Evolutionary conservation across 2,113 vertebrate genomes (phyloP), one percentile per base, ranked within the genome.

Genomic region (Anser cygnoides): DNA sequence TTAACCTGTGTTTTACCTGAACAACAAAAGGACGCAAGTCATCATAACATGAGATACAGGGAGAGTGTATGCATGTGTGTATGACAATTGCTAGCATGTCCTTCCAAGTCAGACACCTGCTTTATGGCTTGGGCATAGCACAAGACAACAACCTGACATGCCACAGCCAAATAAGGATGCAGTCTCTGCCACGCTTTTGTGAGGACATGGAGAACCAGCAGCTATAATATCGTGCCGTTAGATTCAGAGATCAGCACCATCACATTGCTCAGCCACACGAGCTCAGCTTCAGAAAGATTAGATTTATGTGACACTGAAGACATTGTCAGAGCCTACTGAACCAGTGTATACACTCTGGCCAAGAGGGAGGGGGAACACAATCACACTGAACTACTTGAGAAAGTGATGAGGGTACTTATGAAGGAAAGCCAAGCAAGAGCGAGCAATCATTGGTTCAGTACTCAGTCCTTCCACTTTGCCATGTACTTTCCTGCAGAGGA

Each of bases 41-140:
- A 18, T 52, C 54, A 10, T 18, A 8, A 33, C 57, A 39, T 16
- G 5, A 79, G 5, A 85, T 23, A 74, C 20, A 37, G 14, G 35
- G 26, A 44, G 4, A 2, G 13, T 21, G 6, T 1, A 1, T 9
- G 16, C 3, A 1, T 10, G 8, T 9, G 8, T 16, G 2, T 14
- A 46, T 50, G 26, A 67, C 3, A n/a, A n/a, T 4, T 46, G 14
- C 28, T 55, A 81, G 25, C 23, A 29, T 5, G 18, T 12, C 15
- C 6, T 59, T 65, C 26, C 52, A 80, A 2, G 10, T 14, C 18
- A 17, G 15, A 29, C 9, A 10, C 4, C n/a, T 67, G 11, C 23
- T 66, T 81, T 73, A 46, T 35, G 31, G 57, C 37, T 76, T 62
- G 22, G 21, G 37, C 20, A 35, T 11, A 78, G 11, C 14, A 28